A percentile compares a stretch with the other conserved stretches of the same genome.
Conservation (phyloP, 2,888 invertebrate species). For the Nasonovia ribisnigri region DNA sequence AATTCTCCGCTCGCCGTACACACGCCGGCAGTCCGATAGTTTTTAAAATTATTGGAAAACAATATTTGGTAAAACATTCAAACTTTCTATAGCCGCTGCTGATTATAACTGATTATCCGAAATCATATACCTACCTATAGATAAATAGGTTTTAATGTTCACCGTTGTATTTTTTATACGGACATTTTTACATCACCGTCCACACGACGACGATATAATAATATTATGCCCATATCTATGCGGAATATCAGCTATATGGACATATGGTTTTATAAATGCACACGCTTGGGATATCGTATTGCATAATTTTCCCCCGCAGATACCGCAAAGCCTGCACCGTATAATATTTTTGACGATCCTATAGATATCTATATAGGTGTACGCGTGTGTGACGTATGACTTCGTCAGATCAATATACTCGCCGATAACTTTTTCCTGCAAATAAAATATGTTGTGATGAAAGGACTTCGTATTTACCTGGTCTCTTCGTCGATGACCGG, state of each 20-base stretch:
- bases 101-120: neutral
- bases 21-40: neutral
- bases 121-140: neutral
- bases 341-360: neutral
- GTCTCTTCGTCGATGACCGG: constrained; percentile 94
- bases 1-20: neutral
- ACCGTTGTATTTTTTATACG: neutral
- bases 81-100: neutral
- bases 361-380: neutral
- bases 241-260: neutral
- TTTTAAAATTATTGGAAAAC: neutral
- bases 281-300: neutral
- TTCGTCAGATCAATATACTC: neutral
- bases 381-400: neutral
- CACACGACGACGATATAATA: too few relatives aligned
- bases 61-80: neutral
- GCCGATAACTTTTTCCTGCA: neutral
- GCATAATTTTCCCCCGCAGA: too few relatives aligned
- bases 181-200: neutral
- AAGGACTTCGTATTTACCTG: constrained; percentile 73
- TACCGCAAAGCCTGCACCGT: neutral
- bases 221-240: neutral
- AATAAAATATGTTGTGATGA: neutral
- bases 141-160: neutral
- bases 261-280: too few relatives aligned